phyloP scores from a whole-genome alignment of 2,888 invertebrate genomes.

The Frankliniella intonsa region DNA sequence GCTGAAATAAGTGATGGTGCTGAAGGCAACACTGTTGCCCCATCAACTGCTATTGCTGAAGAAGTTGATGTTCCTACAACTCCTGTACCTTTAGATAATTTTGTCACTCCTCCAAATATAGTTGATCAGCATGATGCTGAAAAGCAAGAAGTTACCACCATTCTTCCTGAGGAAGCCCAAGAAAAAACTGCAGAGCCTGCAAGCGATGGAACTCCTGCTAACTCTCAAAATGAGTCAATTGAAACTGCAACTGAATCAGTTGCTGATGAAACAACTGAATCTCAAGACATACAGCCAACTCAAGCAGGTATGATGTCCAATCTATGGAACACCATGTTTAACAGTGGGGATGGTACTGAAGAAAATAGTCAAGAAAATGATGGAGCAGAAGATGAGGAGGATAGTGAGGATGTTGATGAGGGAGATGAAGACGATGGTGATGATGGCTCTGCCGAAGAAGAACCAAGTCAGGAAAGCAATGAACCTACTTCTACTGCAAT shows the following conservation, averaged over 20 bases:
- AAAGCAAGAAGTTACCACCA: too few species aligned
- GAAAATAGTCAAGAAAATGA: background rate
- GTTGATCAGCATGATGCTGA: background rate
- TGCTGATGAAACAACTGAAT: background rate
- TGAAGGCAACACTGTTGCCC: background rate
- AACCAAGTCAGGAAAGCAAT: background rate
- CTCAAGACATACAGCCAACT: background rate
- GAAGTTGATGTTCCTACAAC: background rate
- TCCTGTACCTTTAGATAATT: background rate
- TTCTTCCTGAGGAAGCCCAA: background rate
- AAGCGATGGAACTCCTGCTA: background rate
- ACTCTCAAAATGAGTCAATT: background rate
- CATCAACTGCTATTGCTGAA: background rate
- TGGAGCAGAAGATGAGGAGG: background rate
- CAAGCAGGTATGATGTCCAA: background rate
- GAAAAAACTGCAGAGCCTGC: background rate
- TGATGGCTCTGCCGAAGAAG: background rate
- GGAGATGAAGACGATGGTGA: background rate
- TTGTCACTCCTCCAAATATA: background rate
- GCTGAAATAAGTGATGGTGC: background rate
- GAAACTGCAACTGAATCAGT: background rate
- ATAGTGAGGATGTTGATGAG: background rate
- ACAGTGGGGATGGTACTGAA: background rate
- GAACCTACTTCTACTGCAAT: background rate
- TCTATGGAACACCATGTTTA: background rate